Evolutionary conservation across 2,888 invertebrate genomes (phyloP).

Genomic region (Mycogona germanica): DNA sequence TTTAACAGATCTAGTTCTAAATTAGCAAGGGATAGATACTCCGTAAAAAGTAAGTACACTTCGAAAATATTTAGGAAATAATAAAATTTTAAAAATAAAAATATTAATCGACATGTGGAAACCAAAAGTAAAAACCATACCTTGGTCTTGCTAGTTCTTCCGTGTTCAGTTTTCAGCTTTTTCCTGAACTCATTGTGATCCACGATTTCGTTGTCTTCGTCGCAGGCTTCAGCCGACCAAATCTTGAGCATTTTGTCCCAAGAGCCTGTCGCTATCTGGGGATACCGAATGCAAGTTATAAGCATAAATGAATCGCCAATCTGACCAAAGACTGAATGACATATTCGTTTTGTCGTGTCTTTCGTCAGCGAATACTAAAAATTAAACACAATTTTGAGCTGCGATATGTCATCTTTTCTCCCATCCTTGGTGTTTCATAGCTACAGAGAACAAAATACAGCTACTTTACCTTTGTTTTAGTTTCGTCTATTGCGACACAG

Average conservation of each 20-base stretch:
- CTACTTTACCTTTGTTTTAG: conserved; percentile 35
- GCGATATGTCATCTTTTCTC: too few relatives aligned
- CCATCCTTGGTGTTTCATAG: neutral
- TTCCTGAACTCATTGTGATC: conserved; percentile 17
- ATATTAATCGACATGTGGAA: conserved; percentile 25
- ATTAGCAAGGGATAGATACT: too few relatives aligned
- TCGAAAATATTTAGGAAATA: too few relatives aligned
- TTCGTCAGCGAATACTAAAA: too few relatives aligned
- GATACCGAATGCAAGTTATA: neutral
- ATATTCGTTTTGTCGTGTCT: too few relatives aligned
- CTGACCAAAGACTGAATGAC: too few relatives aligned
- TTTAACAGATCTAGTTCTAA: too few relatives aligned
- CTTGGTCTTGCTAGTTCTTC: conserved; percentile 22
- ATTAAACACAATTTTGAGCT: too few relatives aligned
- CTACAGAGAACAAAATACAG: neutral
- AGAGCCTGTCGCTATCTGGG: conserved; percentile 62
- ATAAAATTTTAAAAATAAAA: neutral
- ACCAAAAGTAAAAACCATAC: conserved; percentile 25
- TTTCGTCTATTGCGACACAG: conserved; percentile 62
- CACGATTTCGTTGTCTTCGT: conserved; percentile 26
- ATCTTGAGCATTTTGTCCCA: conserved; percentile 88
- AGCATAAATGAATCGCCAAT: too few relatives aligned
- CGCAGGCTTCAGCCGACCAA: conserved; percentile 51
- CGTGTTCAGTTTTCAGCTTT: conserved; percentile 22
- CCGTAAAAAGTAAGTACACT: too few relatives aligned